Percentiles rank a stretch among this genome's conserved stretches.
Evolutionary conservation across 2,888 invertebrate genomes (phyloP).

Genomic region (Chloroclysta siterata): DNA sequence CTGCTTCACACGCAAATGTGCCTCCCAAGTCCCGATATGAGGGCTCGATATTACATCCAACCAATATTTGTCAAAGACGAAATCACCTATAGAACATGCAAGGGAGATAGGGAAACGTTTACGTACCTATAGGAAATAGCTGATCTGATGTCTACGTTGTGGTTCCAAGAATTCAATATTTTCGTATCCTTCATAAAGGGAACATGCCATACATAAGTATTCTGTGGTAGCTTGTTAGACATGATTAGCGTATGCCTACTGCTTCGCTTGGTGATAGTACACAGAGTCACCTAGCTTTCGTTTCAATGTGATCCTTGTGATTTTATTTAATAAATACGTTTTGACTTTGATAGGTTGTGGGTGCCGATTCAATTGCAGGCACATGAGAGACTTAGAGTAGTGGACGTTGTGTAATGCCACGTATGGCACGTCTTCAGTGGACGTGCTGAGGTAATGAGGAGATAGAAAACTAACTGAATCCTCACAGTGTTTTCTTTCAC

Average conservation of each 20-base stretch:
- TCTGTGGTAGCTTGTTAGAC: neutral
- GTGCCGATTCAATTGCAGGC: no score
- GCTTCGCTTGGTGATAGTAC: no score
- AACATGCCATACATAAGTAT: neutral
- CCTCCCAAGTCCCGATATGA: constrained; percentile 56
- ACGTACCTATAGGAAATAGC: constrained; percentile 29
- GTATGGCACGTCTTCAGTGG: no score
- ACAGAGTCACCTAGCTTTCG: no score
- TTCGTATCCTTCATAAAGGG: constrained; percentile 12
- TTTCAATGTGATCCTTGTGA: no score
- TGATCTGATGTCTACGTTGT: constrained; percentile 37
- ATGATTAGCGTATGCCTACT: neutral
- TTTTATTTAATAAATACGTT: no score
- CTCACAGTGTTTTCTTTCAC: no score
- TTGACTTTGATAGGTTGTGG: no score
- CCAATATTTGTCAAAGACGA: constrained; percentile 75
- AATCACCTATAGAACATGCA: constrained; percentile 53
- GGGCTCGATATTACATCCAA: constrained; percentile 62
- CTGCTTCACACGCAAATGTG: constrained; percentile 7
- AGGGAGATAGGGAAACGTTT: constrained; percentile 31
- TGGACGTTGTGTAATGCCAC: no score
- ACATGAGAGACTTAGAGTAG: no score
- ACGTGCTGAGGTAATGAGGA: no score
- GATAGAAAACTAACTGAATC: no score
- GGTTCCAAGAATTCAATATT: constrained; percentile 39